Conservation (phyloP, 2,797 vertebrate genomes). For the Pyrocephalus nanus region DNA sequence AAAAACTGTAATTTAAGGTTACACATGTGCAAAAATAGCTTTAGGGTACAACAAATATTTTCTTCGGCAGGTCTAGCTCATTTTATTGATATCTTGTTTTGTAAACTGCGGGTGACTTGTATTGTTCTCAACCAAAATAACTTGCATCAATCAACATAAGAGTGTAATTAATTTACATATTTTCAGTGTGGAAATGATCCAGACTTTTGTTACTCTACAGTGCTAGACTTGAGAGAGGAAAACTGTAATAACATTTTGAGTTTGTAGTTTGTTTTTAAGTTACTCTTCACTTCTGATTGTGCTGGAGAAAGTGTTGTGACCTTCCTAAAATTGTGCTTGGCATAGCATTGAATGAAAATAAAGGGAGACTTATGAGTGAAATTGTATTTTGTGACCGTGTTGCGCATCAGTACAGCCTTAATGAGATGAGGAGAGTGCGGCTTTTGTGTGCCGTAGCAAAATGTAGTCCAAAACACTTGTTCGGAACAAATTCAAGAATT, state of each 20-base stretch:
- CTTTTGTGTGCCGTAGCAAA: conserved; percentile 47
- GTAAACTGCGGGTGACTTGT: conserved; percentile 69
- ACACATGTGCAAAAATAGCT: conserved; percentile 64
- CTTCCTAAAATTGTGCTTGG: conserved; percentile 52
- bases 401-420: conserved; percentile 59
- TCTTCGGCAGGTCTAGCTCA: conserved; percentile 55
- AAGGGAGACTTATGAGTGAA: conserved; percentile 55
- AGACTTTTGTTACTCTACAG: background rate
- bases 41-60: conserved; percentile 65
- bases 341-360: conserved; percentile 63
- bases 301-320: conserved; percentile 30
- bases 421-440: conserved; percentile 61
- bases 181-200: conserved; percentile 54
- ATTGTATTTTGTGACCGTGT: conserved; percentile 36
- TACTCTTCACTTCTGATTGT: background rate
- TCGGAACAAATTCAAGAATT: background rate
- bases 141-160: conserved; percentile 69
- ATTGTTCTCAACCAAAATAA: conserved; percentile 70
- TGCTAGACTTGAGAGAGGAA: conserved; percentile 10
- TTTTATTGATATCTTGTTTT: conserved; percentile 74
- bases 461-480: conserved; percentile 39
- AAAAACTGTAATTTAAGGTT: conserved; percentile 63
- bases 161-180: conserved; percentile 65
- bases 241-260: conserved; percentile 10
- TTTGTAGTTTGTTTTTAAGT: conserved; percentile 23